A percentile compares a stretch with the other conserved stretches of the same genome.
These are phyloP conservation scores for Etia nguti DNA, from an alignment of 2,113 vertebrate genomes.

Conservation along the genomic window DNA sequence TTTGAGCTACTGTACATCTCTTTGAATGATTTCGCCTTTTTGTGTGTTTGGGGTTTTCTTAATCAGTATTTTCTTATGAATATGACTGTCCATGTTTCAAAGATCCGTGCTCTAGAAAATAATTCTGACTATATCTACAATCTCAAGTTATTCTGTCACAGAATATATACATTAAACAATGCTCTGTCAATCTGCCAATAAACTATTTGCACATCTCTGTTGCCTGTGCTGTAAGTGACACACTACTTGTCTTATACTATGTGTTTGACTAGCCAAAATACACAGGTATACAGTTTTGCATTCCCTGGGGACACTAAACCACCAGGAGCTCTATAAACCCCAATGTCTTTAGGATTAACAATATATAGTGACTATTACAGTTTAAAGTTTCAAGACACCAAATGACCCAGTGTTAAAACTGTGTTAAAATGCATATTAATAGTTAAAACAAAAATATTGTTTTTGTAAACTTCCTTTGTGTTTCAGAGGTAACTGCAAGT, in stretches of 20 bases:
- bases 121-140: slow-evolving; percentile 53
- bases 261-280: not conserved
- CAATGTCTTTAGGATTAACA: not conserved
- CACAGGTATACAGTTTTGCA: not conserved
- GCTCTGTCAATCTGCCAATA: slow-evolving; percentile 61
- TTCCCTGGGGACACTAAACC: not conserved
- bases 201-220: slow-evolving; percentile 60
- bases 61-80: not conserved
- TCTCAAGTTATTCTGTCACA: slow-evolving; percentile 44
- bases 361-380: not conserved
- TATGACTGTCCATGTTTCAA: not conserved
- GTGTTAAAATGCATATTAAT: not conserved
- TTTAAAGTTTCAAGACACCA: not conserved
- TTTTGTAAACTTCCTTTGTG: not conserved
- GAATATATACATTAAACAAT: slow-evolving; percentile 44
- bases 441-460: not conserved
- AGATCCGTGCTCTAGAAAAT: slow-evolving; percentile 5
- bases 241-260: not conserved
- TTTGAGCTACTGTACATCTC: not conserved
- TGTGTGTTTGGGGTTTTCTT: not conserved
- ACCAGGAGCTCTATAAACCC: not conserved
- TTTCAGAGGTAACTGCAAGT: not conserved
- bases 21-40: not conserved
- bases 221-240: not conserved
- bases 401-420: not conserved